Conservation (phyloP, 2,113 vertebrate species). For the Coptodon rendalli region DNA sequence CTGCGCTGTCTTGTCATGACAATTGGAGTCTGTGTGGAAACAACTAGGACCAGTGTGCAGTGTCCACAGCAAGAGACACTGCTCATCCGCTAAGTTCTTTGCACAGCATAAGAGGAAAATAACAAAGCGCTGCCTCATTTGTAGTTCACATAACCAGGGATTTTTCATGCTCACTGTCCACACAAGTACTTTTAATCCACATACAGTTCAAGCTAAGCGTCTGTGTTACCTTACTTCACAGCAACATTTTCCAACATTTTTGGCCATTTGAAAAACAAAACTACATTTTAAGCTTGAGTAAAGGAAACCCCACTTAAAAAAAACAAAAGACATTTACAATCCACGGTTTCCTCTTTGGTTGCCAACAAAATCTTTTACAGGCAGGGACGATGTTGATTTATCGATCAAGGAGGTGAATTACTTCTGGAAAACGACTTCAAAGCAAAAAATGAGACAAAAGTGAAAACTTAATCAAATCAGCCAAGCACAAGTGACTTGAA, state of each 20-base stretch:
- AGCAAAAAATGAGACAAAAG: background rate
- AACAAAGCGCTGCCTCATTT: background rate
- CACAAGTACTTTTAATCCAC: background rate
- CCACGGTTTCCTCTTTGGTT: background rate
- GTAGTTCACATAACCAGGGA: background rate
- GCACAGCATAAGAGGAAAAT: background rate
- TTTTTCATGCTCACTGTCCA: background rate
- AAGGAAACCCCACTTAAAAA: background rate
- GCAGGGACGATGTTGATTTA: background rate
- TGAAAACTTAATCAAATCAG: background rate
- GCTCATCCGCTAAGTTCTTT: background rate
- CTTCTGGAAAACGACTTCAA: background rate
- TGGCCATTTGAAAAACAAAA: background rate
- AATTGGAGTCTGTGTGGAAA: constrained; percentile 29
- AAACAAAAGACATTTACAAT: background rate
- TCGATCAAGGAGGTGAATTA: background rate
- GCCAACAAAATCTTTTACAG: background rate
- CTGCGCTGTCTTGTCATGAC: constrained; percentile 26
- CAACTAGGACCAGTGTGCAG: constrained; percentile 9
- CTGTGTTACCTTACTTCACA: background rate
- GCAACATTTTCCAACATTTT: background rate
- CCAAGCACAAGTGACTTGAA: background rate
- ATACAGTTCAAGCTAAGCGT: background rate
- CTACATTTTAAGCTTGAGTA: background rate
- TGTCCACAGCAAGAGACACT: background rate